phyloP scores from a whole-genome alignment of 2,888 invertebrate species.

The Lasioglossum marginatum region DNA sequence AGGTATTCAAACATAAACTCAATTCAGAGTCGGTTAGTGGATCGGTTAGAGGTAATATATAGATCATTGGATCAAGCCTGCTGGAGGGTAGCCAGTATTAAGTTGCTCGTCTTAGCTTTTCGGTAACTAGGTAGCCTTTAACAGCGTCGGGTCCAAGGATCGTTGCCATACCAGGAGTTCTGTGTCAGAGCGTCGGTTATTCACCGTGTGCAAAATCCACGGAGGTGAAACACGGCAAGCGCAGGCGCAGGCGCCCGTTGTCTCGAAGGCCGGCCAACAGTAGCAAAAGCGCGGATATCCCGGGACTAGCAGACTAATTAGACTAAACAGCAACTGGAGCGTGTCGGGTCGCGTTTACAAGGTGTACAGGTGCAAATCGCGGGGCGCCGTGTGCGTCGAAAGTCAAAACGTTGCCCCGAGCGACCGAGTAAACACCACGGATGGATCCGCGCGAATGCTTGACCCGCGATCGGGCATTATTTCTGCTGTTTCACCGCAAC shows the following conservation, averaged over 20 bases:
- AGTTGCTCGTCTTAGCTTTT: neutral
- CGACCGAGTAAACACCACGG: neutral
- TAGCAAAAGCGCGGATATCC: constrained; percentile 61
- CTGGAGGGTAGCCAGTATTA: neutral
- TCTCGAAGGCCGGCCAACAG: constrained; percentile 51
- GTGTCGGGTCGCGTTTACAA: constrained; percentile 45
- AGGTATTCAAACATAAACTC: constrained; percentile 3
- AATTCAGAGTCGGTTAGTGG: neutral
- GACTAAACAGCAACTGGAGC: constrained; percentile 77
- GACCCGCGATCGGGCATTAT: neutral
- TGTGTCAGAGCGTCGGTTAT: constrained; percentile 22
- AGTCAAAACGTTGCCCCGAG: neutral
- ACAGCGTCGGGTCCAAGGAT: neutral
- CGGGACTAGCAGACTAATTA: constrained; percentile 71
- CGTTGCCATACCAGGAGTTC: neutral
- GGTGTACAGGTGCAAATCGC: constrained; percentile 55
- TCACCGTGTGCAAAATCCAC: constrained; percentile 46
- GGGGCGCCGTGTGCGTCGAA: neutral
- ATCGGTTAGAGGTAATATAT: neutral
- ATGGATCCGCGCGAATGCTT: neutral
- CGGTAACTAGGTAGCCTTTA: neutral
- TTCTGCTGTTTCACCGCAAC: neutral
- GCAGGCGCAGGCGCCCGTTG: neutral
- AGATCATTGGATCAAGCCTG: neutral
- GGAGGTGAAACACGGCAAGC: neutral